Evolutionary conservation across 2,113 vertebrate species (phyloP).

Genomic region (Orthonyx spaldingii): DNA sequence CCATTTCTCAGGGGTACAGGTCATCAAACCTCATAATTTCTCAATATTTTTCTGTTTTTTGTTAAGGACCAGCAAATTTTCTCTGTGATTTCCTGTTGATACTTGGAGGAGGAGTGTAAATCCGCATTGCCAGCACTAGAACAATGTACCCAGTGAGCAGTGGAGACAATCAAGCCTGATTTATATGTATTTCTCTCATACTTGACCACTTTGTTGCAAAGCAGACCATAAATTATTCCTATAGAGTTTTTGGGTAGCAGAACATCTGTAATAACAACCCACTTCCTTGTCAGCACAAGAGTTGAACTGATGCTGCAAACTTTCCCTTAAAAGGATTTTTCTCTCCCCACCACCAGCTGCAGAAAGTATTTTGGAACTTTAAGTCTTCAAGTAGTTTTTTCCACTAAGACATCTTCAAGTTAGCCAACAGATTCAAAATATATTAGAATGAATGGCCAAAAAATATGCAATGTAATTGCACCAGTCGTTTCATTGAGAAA

Average conservation of each 20-base stretch:
- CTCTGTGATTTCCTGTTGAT: not conserved
- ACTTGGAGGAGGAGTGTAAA: not conserved
- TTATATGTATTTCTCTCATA: not conserved
- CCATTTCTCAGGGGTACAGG: not conserved
- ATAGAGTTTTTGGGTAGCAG: not conserved
- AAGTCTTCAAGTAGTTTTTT: not conserved
- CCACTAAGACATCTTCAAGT: not conserved
- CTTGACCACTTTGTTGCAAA: not conserved
- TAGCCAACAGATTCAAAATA: not conserved
- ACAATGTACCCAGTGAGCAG: not conserved
- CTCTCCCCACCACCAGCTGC: not conserved
- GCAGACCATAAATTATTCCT: not conserved
- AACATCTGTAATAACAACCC: not conserved
- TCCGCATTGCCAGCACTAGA: not conserved
- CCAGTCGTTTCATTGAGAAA: not conserved
- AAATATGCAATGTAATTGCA: not conserved
- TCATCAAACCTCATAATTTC: not conserved
- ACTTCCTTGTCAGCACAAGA: not conserved
- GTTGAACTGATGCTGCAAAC: not conserved
- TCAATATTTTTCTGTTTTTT: not conserved
- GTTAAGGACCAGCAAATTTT: not conserved
- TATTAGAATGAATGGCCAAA: not conserved
- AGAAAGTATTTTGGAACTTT: not conserved
- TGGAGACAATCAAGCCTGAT: not conserved
- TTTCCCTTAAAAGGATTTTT: not conserved